Percentiles rank a stretch among this genome's conserved stretches.
Evolutionary conservation across 2,888 invertebrate genomes (phyloP).

Genomic region (Fissipunctia ypsillon): DNA sequence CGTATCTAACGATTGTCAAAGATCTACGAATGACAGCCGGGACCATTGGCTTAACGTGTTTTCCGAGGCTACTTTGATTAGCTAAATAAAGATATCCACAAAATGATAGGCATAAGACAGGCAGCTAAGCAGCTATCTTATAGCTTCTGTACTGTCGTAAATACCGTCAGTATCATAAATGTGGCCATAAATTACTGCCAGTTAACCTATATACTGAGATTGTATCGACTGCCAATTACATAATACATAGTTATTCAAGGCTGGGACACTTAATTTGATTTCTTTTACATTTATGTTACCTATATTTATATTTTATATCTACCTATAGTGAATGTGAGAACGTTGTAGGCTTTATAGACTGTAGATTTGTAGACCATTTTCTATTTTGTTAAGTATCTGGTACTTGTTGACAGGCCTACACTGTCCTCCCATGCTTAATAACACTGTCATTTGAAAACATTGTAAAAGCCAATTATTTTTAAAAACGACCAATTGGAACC

Average conservation of each 20-base stretch:
- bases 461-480: no score
- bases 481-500: no score
- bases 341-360: no score
- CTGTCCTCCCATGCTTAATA: no score
- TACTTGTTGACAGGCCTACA: no score
- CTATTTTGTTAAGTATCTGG: no score
- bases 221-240: conserved; percentile 40
- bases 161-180: conserved; percentile 51
- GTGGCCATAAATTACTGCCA: conserved; percentile 46
- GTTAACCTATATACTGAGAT: conserved; percentile 35
- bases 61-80: not conserved
- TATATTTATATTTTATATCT: no score
- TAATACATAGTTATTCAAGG: conserved; percentile 26
- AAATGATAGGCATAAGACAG: not conserved
- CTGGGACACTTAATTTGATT: conserved; percentile 6
- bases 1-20: not conserved
- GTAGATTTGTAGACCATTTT: no score
- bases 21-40: not conserved
- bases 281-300: not conserved
- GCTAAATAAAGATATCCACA: conserved; percentile 34
- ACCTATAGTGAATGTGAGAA: no score
- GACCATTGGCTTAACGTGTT: not conserved
- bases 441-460: no score
- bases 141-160: conserved; percentile 32
- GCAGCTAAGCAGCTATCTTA: conserved; percentile 12